A percentile compares a stretch with the other conserved stretches of the same genome.
phyloP scores from a whole-genome alignment of 2,113 vertebrate species.

The Poicephalus meyeri region DNA sequence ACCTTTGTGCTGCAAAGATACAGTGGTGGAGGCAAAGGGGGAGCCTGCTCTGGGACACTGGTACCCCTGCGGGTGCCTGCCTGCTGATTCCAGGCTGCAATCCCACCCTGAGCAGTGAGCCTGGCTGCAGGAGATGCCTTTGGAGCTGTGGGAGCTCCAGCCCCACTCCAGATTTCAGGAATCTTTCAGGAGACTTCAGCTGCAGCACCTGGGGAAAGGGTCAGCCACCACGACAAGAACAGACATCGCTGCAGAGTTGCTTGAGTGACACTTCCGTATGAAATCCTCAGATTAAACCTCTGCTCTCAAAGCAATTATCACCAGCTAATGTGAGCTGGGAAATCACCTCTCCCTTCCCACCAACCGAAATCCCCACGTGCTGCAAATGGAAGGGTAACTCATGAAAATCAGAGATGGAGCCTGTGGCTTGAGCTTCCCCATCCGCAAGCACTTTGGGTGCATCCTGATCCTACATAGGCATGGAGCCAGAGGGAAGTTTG shows the following conservation, averaged over 20 bases:
- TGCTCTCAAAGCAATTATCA: constrained; percentile 64
- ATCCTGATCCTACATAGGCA: accelerated
- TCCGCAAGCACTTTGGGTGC: accelerated
- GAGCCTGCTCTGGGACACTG: background rate
- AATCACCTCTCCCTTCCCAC: background rate
- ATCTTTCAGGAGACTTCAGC: background rate
- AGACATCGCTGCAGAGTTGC: background rate
- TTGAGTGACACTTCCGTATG: accelerated
- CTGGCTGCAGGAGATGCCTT: background rate
- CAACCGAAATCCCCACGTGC: background rate
- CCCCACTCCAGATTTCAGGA: background rate
- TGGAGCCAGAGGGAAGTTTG: background rate
- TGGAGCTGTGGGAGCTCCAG: background rate
- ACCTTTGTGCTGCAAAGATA: constrained; percentile 23
- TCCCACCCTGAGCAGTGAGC: background rate
- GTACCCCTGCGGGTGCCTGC: accelerated
- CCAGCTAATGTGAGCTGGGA: constrained; percentile 49
- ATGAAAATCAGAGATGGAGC: background rate
- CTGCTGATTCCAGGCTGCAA: background rate
- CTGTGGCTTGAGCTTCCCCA: background rate
- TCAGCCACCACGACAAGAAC: accelerated
- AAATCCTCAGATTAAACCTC: background rate
- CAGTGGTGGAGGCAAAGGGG: accelerated
- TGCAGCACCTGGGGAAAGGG: background rate
- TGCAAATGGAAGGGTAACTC: background rate